Percentiles rank a stretch among this genome's conserved stretches.
Conservation (phyloP, 2,888 invertebrate species). For the Dryobota labecula region DNA sequence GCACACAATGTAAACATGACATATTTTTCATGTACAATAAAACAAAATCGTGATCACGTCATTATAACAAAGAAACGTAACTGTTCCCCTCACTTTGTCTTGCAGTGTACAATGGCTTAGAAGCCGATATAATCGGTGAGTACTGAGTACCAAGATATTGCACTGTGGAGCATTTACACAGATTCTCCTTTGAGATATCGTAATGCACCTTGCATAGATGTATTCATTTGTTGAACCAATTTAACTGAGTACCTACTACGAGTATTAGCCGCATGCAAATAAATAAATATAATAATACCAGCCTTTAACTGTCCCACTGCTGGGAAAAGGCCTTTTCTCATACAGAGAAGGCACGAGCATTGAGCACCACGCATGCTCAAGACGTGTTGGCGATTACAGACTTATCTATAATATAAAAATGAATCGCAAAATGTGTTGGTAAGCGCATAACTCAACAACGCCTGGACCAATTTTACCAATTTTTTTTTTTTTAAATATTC, state of each 20-base stretch:
- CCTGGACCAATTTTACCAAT: too few relatives aligned
- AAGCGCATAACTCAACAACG: too few relatives aligned
- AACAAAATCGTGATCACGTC: slow-evolving; percentile 29
- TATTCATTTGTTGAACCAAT: slow-evolving; percentile 59
- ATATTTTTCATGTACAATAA: not conserved
- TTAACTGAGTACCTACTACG: slow-evolving; percentile 6
- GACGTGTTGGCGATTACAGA: too few relatives aligned
- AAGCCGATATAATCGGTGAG: slow-evolving; percentile 70
- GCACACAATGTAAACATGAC: not conserved
- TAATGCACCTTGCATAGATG: slow-evolving; percentile 64
- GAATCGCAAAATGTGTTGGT: too few relatives aligned
- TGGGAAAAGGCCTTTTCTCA: too few relatives aligned
- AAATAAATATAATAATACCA: too few relatives aligned
- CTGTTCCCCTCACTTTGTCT: slow-evolving; percentile 35
- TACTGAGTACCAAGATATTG: slow-evolving; percentile 60
- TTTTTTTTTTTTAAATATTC: too few relatives aligned
- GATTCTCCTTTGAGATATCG: slow-evolving; percentile 79
- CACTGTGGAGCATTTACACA: slow-evolving; percentile 76
- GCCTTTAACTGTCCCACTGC: too few relatives aligned
- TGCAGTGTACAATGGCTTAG: slow-evolving; percentile 40
- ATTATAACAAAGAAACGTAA: slow-evolving; percentile 1
- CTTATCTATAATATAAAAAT: too few relatives aligned
- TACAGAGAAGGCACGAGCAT: too few relatives aligned
- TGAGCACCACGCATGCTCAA: too few relatives aligned
- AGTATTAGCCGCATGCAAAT: not conserved